Evolutionary conservation across 2,113 vertebrate species (phyloP).

Genomic region (Aspiorhynchus laticeps): DNA sequence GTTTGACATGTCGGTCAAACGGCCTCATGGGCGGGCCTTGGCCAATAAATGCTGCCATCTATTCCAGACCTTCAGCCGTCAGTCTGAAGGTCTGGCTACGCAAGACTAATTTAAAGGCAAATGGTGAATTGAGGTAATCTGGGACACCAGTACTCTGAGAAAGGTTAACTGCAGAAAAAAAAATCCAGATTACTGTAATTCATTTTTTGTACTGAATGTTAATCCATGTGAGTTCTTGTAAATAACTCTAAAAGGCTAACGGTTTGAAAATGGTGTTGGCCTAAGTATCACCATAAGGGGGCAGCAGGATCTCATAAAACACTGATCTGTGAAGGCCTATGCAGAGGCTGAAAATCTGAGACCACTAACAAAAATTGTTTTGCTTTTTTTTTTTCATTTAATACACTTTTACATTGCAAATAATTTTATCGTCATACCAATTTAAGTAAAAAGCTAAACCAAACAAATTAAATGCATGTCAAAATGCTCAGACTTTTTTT

Average conservation of each 20-base stretch:
- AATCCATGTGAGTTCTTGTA: background rate
- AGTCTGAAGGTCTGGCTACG: no score
- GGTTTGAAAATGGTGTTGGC: background rate
- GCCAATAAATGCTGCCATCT: no score
- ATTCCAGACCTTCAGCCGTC: no score
- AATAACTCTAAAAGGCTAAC: background rate
- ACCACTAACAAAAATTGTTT: no score
- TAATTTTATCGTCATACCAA: no score
- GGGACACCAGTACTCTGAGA: background rate
- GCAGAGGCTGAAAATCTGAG: background rate
- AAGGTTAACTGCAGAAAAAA: background rate
- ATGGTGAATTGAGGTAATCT: background rate
- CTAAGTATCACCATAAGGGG: constrained; percentile 17
- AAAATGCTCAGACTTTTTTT: no score
- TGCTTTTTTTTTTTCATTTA: no score
- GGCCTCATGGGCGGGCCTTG: no score
- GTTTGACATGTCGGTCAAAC: no score
- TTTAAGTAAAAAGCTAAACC: background rate
- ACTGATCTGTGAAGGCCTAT: background rate
- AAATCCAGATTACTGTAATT: background rate
- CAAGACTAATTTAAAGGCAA: no score
- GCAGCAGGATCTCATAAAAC: constrained; percentile 10
- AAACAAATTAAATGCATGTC: no score
- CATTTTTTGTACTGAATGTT: background rate
- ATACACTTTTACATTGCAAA: no score